Base-by-base conservation (phyloP, 2,888 invertebrate genomes). In the Rhaphigaster nebulosa region DNA sequence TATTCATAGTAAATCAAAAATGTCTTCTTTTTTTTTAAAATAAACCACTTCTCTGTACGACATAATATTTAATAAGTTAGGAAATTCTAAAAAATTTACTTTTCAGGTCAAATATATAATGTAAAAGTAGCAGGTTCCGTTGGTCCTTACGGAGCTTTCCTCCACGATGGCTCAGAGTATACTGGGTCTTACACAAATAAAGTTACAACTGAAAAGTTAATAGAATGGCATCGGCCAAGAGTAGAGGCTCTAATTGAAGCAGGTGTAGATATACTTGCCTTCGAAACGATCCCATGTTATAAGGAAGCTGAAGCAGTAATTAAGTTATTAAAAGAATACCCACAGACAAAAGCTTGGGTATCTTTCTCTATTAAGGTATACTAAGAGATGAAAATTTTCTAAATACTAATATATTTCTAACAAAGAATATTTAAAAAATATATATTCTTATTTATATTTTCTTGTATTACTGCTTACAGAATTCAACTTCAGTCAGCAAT, bases 151-250 rank as follows among this genome's bases (percentile, higher is more conserved):
- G 99, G 98, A 0, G 98, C 98, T 0, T 96, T 96, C 93, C 94
- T 98, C 65, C 97, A 97, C 93, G 98, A 99, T 94, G 97, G 97
- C 23, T 98, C 98, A 0, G 99, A 99, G 93, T 99, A 99, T 93
- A 96, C 96, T 26, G 99, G 99, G 34, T 95, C 95, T 91, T 98
- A 97, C 93, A 96, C 96, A 0, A 95, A 96, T 91, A 95, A 94
- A 90, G 95, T 97, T 1, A 93, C 96, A 8, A 94, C 94, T 54
- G 94, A 96, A 94, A 95, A 94, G 38, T 95, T 99, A 93, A 95
- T 95, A 88, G 96, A 96, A 84, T 98, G 98, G 97, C 99, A 99
- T 94, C 95, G 96, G 91, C 96, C 97, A 0, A 95, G 98, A 87
- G 96, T 99, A 54, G 95, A 96, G 93, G 96, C 97, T 0, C 94